Conservation (phyloP, 2,888 invertebrate genomes). For the Ferdinandea cuprea region DNA sequence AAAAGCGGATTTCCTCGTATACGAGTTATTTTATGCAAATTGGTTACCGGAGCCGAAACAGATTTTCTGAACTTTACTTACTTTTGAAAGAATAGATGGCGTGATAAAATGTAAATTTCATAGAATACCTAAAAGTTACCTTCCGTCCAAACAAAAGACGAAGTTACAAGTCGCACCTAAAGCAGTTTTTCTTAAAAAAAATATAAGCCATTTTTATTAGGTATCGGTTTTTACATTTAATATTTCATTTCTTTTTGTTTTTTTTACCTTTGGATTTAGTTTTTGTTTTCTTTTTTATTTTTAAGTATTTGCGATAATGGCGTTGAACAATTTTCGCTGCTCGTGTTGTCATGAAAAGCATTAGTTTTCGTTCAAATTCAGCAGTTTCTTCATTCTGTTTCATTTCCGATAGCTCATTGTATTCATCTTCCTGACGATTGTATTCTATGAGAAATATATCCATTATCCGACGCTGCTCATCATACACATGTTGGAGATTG, state of each 20-base stretch:
- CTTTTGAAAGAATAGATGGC: too few species aligned
- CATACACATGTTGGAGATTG: slow-evolving; percentile 76
- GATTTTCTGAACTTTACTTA: too few species aligned
- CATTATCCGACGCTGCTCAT: slow-evolving; percentile 75
- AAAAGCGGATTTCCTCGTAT: too few species aligned
- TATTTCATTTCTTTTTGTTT: slow-evolving; percentile 30
- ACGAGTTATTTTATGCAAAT: too few species aligned
- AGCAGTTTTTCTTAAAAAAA: too few species aligned
- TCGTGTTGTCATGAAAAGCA: slow-evolving; percentile 80
- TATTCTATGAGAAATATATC: slow-evolving; percentile 78
- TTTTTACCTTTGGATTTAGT: slow-evolving; percentile 18
- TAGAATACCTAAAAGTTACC: too few species aligned
- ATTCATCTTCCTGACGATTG: slow-evolving; percentile 77
- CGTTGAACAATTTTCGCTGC: slow-evolving; percentile 80
- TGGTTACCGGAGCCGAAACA: too few species aligned
- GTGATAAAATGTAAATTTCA: too few species aligned
- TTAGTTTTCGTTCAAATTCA: slow-evolving; percentile 78
- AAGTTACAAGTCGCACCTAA: too few species aligned
- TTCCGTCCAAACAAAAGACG: too few species aligned
- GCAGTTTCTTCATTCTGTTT: slow-evolving; percentile 78
- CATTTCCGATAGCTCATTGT: slow-evolving; percentile 77
- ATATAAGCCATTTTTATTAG: too few species aligned
- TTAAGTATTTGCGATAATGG: slow-evolving; percentile 78
- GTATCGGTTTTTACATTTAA: not conserved
- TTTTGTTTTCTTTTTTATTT: slow-evolving; percentile 27